phyloP scores from a whole-genome alignment of 2,113 vertebrate species.

The Ovibos moschatus region DNA sequence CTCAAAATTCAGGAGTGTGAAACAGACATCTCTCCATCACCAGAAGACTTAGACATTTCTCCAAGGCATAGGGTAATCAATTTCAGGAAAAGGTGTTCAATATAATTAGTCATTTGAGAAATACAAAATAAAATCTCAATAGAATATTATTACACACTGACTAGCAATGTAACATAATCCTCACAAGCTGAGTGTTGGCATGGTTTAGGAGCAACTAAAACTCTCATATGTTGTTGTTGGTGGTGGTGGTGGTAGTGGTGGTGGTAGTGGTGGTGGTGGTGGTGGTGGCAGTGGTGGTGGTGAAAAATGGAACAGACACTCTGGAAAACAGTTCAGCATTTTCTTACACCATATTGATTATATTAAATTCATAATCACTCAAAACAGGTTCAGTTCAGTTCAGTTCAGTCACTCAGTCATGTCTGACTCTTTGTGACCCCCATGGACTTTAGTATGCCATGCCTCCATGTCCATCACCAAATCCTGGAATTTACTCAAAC shows the following conservation, averaged over 20 bases:
- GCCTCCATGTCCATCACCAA: background rate
- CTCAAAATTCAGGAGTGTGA: background rate
- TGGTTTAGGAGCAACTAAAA: background rate
- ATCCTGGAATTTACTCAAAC: background rate
- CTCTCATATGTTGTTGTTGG: too few relatives aligned
- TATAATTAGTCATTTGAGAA: background rate
- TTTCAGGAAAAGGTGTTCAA: background rate
- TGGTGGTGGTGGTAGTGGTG: accelerated
- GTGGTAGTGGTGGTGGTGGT: background rate
- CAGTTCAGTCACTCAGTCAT: background rate
- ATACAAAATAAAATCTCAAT: background rate
- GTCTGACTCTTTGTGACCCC: background rate
- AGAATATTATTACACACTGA: background rate
- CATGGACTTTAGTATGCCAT: background rate
- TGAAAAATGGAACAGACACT: background rate
- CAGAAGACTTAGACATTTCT: background rate
- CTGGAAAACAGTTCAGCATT: background rate
- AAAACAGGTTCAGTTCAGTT: background rate
- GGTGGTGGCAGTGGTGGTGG: background rate
- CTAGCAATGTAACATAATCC: background rate
- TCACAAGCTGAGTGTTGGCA: background rate
- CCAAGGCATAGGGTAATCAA: background rate
- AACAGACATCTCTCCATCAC: background rate
- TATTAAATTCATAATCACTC: background rate
- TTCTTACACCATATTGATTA: background rate